phyloP scores from a whole-genome alignment of 2,113 vertebrate genomes.

The Petrocephalus microphthalmus region DNA sequence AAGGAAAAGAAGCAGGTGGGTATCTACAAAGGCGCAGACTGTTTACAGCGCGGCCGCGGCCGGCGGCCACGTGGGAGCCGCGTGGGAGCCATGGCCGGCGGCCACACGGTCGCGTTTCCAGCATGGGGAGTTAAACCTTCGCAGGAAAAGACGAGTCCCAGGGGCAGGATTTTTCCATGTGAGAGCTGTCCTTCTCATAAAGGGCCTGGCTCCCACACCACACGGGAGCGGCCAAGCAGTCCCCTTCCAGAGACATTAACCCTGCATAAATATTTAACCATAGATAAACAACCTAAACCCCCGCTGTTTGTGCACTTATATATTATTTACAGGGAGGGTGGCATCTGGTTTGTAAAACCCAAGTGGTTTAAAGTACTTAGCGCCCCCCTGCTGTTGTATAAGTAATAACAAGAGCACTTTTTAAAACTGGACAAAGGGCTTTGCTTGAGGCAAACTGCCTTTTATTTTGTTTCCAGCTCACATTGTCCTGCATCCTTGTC shows the following conservation, averaged over 20 bases:
- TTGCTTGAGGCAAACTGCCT: neutral
- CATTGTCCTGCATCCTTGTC: neutral
- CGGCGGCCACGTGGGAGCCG: neutral
- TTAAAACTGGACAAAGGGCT: neutral
- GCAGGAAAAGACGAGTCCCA: neutral
- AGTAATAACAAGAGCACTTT: neutral
- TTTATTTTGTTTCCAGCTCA: neutral
- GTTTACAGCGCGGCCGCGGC: neutral
- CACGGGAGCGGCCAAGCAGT: neutral
- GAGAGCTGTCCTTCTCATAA: neutral
- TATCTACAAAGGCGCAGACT: neutral
- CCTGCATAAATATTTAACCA: slow-evolving; percentile 18
- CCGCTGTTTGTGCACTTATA: slow-evolving; percentile 2
- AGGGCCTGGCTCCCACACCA: neutral
- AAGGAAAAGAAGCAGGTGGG: neutral
- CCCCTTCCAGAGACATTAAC: neutral
- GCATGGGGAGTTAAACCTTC: neutral
- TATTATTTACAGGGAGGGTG: slow-evolving; percentile 16
- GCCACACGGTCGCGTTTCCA: neutral
- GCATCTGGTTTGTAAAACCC: slow-evolving; percentile 12
- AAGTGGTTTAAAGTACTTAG: neutral
- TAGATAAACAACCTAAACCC: slow-evolving; percentile 12
- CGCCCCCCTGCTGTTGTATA: neutral
- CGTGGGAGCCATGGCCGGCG: neutral
- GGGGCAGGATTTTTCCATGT: neutral